Conservation (phyloP, 2,113 vertebrate genomes). For the Rhineura floridana region DNA sequence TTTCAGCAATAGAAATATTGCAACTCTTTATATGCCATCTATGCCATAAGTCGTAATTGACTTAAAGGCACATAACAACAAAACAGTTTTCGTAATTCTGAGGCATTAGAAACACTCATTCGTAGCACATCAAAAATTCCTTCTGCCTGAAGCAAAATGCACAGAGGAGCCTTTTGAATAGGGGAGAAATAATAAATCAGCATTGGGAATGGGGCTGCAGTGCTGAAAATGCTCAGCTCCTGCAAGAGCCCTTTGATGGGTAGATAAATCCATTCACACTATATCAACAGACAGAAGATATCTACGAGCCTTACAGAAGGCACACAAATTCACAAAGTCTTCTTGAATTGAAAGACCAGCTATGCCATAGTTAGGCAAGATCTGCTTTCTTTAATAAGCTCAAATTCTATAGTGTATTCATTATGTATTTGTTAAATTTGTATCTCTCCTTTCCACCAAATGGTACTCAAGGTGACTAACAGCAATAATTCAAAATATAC, state of each 20-base stretch:
- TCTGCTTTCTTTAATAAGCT: not conserved
- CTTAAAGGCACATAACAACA: too few relatives aligned
- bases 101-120: not conserved
- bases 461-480: too few relatives aligned
- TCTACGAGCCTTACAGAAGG: not conserved
- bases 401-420: not conserved
- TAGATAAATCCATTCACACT: not conserved
- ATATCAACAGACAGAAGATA: not conserved
- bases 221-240: not conserved
- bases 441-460: too few relatives aligned
- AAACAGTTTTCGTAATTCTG: not conserved
- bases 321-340: not conserved
- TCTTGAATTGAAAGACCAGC: not conserved
- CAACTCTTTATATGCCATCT: not conserved
- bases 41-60: too few relatives aligned
- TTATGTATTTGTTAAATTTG: too few relatives aligned
- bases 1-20: not conserved
- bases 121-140: not conserved
- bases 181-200: not conserved
- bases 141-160: not conserved
- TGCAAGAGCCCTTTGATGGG: not conserved
- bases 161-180: not conserved
- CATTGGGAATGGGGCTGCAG: not conserved
- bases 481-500: too few relatives aligned
- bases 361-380: not conserved